Base-by-base conservation (phyloP, 2,797 vertebrate species). In the Xenopus petersii region DNA sequence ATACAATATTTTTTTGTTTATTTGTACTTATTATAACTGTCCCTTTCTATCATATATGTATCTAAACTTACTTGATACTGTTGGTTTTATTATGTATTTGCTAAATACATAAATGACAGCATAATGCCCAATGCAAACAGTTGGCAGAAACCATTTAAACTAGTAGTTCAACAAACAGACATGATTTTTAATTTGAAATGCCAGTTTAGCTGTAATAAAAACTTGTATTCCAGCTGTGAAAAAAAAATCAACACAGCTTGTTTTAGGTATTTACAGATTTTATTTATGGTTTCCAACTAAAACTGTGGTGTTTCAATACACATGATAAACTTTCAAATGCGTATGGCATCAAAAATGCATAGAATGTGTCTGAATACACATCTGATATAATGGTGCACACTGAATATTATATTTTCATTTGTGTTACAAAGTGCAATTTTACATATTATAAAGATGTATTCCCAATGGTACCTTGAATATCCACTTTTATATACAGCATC, bases 131-230 rank as follows among this genome's bases (percentile, higher is more conserved):
- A 83, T 87, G 87, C 81, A 86, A 89, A 88, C 87, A 90, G 89
- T 90, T 90, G 89, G 83, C 81, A 54, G 81, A 90, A 86, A 74
- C 81, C 84, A 88, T 89, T 91, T 86, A 87, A 89, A 89, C 83
- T 81, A 86, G 82, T 86, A 87, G 77, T 88, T 89, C 87, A 87
- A 85, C 82, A 88, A 88, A 89, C 83, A 87, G 81, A 89, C 82
- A 89, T 85, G 83, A 88, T 90, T 91, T 92, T 91, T 90, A 91
- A 92, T 91, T 91, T 89, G 85, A 79, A 82, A 81, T 85, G 84
- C 87, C 83, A 83, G 81, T 89, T 91, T 86, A 91, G 86, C 81
- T 87, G 85, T 89, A 90, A 88, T 91, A 91, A 91, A 90, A 89
- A 82, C 81, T 85, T 85, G 81, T 87, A 86, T 87, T 90, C 88